Evolutionary conservation across 2,113 vertebrate genomes (phyloP).

Genomic region (Anhinga anhinga): DNA sequence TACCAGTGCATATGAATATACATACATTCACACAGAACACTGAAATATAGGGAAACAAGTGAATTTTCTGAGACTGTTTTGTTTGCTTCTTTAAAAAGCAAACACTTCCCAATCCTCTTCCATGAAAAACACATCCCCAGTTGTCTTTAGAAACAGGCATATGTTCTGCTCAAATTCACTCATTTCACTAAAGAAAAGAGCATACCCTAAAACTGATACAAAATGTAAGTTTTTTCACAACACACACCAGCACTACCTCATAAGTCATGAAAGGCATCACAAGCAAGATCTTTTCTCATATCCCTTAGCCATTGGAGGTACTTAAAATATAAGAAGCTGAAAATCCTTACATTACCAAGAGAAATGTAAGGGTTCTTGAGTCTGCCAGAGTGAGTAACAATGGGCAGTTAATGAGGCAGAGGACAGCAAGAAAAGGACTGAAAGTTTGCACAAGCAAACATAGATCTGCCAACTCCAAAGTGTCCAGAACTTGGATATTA

Average conservation of each 20-base stretch:
- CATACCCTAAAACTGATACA: not conserved
- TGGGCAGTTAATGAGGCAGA: not conserved
- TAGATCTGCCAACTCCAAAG: not conserved
- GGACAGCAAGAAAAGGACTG: not conserved
- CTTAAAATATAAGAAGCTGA: not conserved
- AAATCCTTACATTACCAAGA: not conserved
- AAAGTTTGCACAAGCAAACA: not conserved
- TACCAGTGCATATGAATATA: not conserved
- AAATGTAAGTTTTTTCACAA: not conserved
- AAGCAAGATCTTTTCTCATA: not conserved
- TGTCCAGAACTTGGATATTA: not conserved
- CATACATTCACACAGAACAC: not conserved
- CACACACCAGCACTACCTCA: not conserved
- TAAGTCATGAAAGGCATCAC: not conserved
- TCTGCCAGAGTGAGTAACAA: not conserved
- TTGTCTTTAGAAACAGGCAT: not conserved
- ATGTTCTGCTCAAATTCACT: not conserved
- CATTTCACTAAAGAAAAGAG: not conserved
- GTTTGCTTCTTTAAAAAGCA: not conserved
- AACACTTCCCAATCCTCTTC: not conserved
- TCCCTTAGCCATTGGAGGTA: not conserved
- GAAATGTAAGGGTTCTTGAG: not conserved
- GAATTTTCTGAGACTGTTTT: not conserved
- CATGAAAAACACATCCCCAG: not conserved
- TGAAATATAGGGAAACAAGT: not conserved